Evolutionary conservation across 2,888 invertebrate genomes (phyloP), one percentile per base, ranked within the genome.

Genomic region (Lapara coniferarum): DNA sequence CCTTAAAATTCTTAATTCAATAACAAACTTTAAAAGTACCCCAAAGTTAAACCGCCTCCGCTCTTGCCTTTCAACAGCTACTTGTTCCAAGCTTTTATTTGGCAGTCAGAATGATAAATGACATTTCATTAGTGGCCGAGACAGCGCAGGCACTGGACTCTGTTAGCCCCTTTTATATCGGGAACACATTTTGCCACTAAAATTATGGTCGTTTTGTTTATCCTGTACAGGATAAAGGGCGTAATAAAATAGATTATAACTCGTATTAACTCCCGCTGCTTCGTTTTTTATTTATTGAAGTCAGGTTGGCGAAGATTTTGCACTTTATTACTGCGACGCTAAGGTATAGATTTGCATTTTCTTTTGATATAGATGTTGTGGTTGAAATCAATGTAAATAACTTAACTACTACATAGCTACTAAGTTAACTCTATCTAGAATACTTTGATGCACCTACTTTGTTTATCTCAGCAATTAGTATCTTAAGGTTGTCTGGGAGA

Each of bases 61-160:
- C 74, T 73, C 70, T 66, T 73, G 30, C 69, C 57, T 73, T 71
- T 71, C 66, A 71, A 75, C 80, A 71, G 71, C 46, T 69, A 72
- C 78, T 79, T 63, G 49, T 78, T 80, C 79, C 78, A 82, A 83
- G 84, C 85, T 86, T 89, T 89, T 89, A 90, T 91, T 91, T 89
- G 89, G 89, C 89, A 87, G 85, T 83, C 82, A 81, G 84, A 86
- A 89, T 92, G 91, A 91, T 89, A 90, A 91, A 92, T 89, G 88
- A 82, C 82, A 81, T 90, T 91, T 92, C 91, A 92, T 92, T 91
- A 91, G 87, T 82, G 86, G 81, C 77, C 19, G 12, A 78, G 80
- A 80, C 81, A 79, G 77, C 74, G 75, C 82, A 84, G 84, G 82
- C 85, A 88, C 82, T 80, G 72, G 74, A 73, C 76, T 80, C 80